Conservation (phyloP, 2,888 invertebrate species). For the Anthophora plumipes region DNA sequence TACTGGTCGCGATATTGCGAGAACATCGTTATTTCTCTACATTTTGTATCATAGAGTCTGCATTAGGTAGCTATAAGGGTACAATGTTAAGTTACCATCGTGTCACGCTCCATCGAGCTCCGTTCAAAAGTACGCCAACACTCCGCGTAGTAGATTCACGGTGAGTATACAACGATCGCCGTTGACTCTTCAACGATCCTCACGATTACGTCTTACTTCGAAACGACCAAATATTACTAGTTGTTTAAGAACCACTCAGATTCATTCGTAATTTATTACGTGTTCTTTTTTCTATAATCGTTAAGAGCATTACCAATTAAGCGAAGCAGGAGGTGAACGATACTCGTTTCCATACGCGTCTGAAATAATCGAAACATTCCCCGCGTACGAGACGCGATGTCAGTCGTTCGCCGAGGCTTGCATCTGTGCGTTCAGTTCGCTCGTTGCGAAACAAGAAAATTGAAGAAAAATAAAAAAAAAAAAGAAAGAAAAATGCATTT, state of each 20-base stretch:
- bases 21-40: not conserved
- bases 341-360: conserved; percentile 1
- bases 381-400: not conserved
- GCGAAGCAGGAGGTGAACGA: conserved; percentile 27
- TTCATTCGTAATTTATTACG: conserved; percentile 80
- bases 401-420: not conserved
- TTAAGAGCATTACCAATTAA: conserved; percentile 30
- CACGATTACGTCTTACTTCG: conserved; percentile 58
- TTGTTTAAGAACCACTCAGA: conserved; percentile 75
- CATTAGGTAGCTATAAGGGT: conserved; percentile 44
- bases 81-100: conserved; percentile 69
- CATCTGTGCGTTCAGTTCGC: no score
- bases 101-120: conserved; percentile 35
- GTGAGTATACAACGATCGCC: not conserved
- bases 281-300: conserved; percentile 69
- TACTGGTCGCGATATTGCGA: conserved; percentile 5
- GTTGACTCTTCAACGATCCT: conserved; percentile 25
- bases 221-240: conserved; percentile 84
- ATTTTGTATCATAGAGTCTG: conserved; percentile 61
- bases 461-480: no score
- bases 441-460: no score
- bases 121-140: conserved; percentile 16
- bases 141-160: not conserved
- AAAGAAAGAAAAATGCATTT: conserved; percentile 18
- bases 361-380: conserved; percentile 25